Percentiles rank a stretch among this genome's conserved stretches.
phyloP scores from a whole-genome alignment of 2,113 vertebrate genomes.

The Vulpes vulpes region DNA sequence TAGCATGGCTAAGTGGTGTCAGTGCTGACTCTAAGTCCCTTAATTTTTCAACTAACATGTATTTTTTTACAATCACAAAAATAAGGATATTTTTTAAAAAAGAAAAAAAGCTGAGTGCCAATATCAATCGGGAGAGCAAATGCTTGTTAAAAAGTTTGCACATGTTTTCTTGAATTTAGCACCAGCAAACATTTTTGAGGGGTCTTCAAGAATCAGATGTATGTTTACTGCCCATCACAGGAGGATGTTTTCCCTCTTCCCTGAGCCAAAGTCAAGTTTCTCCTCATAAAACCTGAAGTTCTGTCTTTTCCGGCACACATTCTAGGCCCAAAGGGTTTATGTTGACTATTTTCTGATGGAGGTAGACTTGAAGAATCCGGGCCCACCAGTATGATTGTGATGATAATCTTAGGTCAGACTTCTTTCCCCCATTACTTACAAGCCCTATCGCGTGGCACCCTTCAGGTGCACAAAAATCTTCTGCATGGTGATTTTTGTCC shows the following conservation, averaged over 20 bases:
- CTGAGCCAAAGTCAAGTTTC: not conserved
- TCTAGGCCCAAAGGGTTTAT: not conserved
- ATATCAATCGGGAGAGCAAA: not conserved
- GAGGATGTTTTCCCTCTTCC: not conserved
- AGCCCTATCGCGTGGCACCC: not conserved
- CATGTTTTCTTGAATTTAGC: not conserved
- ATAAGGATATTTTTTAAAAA: not conserved
- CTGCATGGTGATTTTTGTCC: not conserved
- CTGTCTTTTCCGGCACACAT: not conserved
- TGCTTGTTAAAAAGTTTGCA: not conserved
- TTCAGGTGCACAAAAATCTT: not conserved
- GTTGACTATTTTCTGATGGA: not conserved
- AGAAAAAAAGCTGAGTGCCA: not conserved
- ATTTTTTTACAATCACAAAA: not conserved
- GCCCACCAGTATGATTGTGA: not conserved
- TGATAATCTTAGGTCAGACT: not conserved
- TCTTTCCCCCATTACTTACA: not conserved
- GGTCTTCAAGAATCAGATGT: not conserved
- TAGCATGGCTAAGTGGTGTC: not conserved
- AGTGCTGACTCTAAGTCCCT: not conserved
- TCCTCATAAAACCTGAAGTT: conserved; percentile 6
- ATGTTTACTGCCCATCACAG: not conserved
- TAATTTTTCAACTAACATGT: not conserved
- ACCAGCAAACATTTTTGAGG: not conserved
- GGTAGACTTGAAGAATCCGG: not conserved